Conservation (phyloP, 2,113 vertebrate genomes). For the Sylvicapra grimmia region DNA sequence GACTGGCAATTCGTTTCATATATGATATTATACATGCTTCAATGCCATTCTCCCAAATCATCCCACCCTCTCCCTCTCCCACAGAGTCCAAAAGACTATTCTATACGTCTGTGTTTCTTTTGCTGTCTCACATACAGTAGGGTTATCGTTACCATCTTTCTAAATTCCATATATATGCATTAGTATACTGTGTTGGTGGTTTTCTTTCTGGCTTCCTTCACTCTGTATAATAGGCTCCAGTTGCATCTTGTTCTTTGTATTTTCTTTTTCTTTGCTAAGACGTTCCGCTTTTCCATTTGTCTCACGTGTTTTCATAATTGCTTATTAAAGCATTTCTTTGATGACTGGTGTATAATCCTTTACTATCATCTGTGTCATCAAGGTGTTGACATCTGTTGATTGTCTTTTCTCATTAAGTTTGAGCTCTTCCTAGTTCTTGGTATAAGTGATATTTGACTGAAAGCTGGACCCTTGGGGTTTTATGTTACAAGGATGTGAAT, state of each 20-base stretch:
- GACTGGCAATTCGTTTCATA: accelerated
- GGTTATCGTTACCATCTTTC: too few relatives aligned
- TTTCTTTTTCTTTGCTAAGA: background rate
- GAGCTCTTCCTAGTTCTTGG: background rate
- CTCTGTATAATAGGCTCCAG: too few relatives aligned
- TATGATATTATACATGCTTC: too few relatives aligned
- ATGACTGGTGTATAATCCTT: background rate
- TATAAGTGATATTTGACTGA: background rate
- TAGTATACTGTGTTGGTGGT: too few relatives aligned
- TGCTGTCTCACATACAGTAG: too few relatives aligned
- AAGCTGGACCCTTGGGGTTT: background rate
- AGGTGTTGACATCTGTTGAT: background rate
- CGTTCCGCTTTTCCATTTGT: background rate
- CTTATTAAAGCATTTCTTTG: background rate
- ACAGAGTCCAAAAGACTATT: too few relatives aligned
- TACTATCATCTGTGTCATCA: background rate
- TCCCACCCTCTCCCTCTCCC: too few relatives aligned
- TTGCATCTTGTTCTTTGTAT: background rate
- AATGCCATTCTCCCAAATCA: too few relatives aligned
- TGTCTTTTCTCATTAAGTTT: background rate
- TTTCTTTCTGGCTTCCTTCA: too few relatives aligned
- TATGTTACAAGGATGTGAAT: background rate
- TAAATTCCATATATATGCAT: too few relatives aligned
- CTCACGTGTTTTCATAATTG: background rate
- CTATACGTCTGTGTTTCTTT: too few relatives aligned